Evolutionary conservation across 2,113 vertebrate genomes (phyloP), one percentile per base, ranked within the genome.

Genomic region (Thunnus maccoyii): DNA sequence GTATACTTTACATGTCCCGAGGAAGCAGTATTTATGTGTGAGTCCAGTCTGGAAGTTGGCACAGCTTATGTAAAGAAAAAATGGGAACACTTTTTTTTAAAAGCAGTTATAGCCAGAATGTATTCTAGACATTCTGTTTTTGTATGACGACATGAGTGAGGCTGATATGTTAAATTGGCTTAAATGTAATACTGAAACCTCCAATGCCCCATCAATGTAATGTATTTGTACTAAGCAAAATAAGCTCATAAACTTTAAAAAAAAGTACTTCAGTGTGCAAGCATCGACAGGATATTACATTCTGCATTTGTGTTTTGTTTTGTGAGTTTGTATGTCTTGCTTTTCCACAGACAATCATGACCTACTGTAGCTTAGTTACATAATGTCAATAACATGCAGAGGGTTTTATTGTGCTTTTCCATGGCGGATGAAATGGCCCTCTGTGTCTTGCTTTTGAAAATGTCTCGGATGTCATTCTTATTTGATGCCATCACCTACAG

Each of bases 331-430:
- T 89, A 58, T 80, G 91, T 71, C 18, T 69, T 76, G 22, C 50
- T 75, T 90, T 88, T 80, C 75, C 84, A 88, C 76, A 50, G 92
- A 95, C 94, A 95, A 94, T 94, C 93, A 91, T 83, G 61, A 84
- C 18, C 55, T 41, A 41, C 36, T 82, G 18, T 89, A 80, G 84
- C 44, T 20, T 88, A 86, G 90, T 87, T 57, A 62, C 78, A 76
- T 76, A 44, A 36, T 82, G 79, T 86, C 76, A n/a, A 88, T 72
- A 79, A 86, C 72, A 63, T 78, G n/a, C 58, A 68, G 47, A 79
- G 60, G 74, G 5, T 67, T 83, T 75, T 78, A 76, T 68, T 80
- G 68, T 82, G 69, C 32, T 81, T 47, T 55, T 66, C 50, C 56
- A 36, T 66, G 27, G 36, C 1, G 9, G 54, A 13, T 63, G 16